phyloP scores from a whole-genome alignment of 2,888 invertebrate genomes.

The Chydorus sphaericus region DNA sequence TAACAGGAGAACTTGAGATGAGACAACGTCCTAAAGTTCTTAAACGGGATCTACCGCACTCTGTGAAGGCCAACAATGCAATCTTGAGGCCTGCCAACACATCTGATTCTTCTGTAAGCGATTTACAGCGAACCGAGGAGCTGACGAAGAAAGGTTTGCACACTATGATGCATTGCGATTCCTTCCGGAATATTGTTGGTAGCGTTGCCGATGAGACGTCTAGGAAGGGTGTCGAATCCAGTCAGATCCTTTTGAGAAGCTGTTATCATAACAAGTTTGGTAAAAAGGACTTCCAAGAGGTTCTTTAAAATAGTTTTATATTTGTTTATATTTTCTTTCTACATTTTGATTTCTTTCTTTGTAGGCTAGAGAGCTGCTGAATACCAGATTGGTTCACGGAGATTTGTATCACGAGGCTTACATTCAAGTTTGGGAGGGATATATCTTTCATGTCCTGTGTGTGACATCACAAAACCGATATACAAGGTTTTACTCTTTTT shows the following conservation, averaged over 20 bases:
- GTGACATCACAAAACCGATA: conserved; percentile 73
- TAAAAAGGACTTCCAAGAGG: conserved; percentile 45
- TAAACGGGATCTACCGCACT: conserved; percentile 69
- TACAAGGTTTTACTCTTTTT: conserved; percentile 22
- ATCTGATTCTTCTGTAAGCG: conserved; percentile 60
- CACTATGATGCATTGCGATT: conserved; percentile 83
- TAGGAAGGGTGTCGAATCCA: conserved; percentile 23
- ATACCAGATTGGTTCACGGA: conserved; percentile 85
- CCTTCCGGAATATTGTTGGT: conserved; percentile 53
- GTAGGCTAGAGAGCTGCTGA: conserved; percentile 47
- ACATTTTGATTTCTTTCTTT: background rate
- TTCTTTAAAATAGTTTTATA: conserved; percentile 20
- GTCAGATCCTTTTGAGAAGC: conserved; percentile 58
- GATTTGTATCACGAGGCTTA: conserved; percentile 83
- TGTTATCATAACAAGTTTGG: conserved; percentile 65
- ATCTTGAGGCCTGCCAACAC: conserved; percentile 56
- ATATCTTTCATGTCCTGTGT: conserved; percentile 77
- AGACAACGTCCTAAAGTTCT: conserved; percentile 70
- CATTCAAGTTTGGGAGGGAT: conserved; percentile 94
- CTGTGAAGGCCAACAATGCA: conserved; percentile 66
- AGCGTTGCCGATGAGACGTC: conserved; percentile 18
- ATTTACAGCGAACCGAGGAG: conserved; percentile 87
- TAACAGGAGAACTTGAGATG: conserved; percentile 45
- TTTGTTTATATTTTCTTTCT: conserved; percentile 6
- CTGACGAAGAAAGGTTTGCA: conserved; percentile 92